These are phyloP conservation scores for Idaea straminata DNA, from an alignment of 2,888 invertebrate genomes.

Conservation along the genomic window DNA sequence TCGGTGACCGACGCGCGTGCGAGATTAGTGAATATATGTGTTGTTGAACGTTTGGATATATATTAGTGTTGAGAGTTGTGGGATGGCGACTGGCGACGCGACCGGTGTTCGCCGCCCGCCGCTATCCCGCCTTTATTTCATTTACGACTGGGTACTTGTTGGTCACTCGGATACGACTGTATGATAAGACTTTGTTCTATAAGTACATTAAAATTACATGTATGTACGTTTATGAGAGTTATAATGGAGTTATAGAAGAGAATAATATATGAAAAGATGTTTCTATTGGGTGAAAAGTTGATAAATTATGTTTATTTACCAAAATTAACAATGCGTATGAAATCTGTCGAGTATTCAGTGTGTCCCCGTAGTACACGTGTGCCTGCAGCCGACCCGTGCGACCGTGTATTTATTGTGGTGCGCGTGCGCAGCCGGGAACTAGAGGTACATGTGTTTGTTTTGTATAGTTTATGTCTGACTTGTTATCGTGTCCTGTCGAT, in stretches of 20 bases:
- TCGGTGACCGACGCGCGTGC: conserved; percentile 72
- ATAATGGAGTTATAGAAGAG: conserved; percentile 71
- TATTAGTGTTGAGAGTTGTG: conserved; percentile 69
- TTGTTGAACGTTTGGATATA: conserved; percentile 79
- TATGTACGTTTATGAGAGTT: conserved; percentile 71
- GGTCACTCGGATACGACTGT: conserved; percentile 73
- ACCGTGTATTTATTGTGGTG: conserved; percentile 8
- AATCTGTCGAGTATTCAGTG: conserved; percentile 52
- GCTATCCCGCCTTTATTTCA: conserved; percentile 52
- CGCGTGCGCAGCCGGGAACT: not conserved
- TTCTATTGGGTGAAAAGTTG: conserved; percentile 73
- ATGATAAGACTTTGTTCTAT: conserved; percentile 62
- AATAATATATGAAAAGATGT: conserved; percentile 76
- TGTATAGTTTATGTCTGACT: conserved; percentile 67
- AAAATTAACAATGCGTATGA: conserved; percentile 66
- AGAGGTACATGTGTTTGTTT: conserved; percentile 50
- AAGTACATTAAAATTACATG: conserved; percentile 71
- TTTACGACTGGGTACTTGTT: conserved; percentile 67
- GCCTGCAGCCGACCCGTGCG: not conserved
- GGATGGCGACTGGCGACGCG: conserved; percentile 43
- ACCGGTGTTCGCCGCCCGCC: conserved; percentile 31
- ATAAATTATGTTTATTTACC: conserved; percentile 73
- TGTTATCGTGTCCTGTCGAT: conserved; percentile 66
- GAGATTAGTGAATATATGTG: conserved; percentile 79
- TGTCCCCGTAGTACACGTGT: conserved; percentile 2